Evolutionary conservation across 2,113 vertebrate genomes (phyloP).

Genomic region (Mastomys coucha): DNA sequence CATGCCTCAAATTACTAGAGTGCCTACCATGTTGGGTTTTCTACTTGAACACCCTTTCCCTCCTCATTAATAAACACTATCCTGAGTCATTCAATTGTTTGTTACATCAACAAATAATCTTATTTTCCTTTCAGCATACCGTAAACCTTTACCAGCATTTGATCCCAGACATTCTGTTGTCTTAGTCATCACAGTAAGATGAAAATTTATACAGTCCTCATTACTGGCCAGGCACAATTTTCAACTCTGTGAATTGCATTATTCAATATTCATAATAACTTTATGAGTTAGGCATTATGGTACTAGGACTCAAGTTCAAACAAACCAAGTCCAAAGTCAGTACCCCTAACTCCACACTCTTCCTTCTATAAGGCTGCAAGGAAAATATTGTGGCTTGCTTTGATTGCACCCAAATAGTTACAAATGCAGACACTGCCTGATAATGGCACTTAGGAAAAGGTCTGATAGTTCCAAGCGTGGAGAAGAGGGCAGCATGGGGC

Average conservation of each 20-base stretch:
- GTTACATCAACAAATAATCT: neutral
- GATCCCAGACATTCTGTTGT: conserved; percentile 13
- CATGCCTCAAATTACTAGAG: neutral
- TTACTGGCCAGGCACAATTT: neutral
- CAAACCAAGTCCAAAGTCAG: neutral
- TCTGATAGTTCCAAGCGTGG: neutral
- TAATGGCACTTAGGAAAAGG: neutral
- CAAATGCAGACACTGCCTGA: neutral
- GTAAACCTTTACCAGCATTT: neutral
- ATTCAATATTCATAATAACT: neutral
- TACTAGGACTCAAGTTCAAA: neutral
- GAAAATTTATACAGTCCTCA: neutral
- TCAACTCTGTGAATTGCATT: neutral
- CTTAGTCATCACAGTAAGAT: neutral
- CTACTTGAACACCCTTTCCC: neutral
- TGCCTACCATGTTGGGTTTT: neutral
- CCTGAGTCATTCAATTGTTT: neutral
- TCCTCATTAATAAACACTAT: neutral
- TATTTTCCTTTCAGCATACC: neutral
- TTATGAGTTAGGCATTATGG: neutral
- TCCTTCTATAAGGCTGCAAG: neutral
- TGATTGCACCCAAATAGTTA: neutral
- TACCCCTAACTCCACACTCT: too few species aligned
- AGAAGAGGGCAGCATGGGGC: neutral
- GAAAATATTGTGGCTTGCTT: neutral